phyloP scores from a whole-genome alignment of 2,888 invertebrate species.

The Lutraria lutraria region DNA sequence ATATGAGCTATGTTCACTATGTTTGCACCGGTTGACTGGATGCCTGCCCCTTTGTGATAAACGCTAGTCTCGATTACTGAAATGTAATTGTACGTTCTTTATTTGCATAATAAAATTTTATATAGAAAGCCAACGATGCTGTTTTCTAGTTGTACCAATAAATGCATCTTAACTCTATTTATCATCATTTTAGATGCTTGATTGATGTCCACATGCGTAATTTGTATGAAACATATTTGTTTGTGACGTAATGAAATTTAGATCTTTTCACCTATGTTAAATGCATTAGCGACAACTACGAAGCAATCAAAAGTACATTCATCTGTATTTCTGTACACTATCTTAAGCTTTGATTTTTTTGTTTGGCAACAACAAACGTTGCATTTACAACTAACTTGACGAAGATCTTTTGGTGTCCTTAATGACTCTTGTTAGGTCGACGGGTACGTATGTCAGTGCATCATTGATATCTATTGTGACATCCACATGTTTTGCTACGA shows the following conservation, averaged over 20 bases:
- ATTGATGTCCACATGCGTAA: neutral
- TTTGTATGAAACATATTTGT: neutral
- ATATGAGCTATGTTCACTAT: neutral
- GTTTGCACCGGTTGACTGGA: neutral
- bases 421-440: neutral
- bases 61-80: neutral
- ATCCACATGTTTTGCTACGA: neutral
- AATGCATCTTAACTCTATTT: neutral
- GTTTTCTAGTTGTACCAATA: neutral
- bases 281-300: neutral
- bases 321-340: neutral
- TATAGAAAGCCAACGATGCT: neutral
- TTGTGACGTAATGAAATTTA: neutral
- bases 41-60: neutral
- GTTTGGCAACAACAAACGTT: neutral
- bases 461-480: neutral
- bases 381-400: neutral
- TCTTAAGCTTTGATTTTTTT: neutral
- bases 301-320: neutral
- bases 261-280: neutral
- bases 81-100: too few species aligned
- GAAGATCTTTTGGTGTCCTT: neutral
- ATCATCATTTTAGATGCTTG: neutral
- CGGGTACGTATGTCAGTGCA: neutral
- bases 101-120: neutral